Evolutionary conservation across 2,888 invertebrate genomes (phyloP).

Genomic region (Strigamia transsilvanica): DNA sequence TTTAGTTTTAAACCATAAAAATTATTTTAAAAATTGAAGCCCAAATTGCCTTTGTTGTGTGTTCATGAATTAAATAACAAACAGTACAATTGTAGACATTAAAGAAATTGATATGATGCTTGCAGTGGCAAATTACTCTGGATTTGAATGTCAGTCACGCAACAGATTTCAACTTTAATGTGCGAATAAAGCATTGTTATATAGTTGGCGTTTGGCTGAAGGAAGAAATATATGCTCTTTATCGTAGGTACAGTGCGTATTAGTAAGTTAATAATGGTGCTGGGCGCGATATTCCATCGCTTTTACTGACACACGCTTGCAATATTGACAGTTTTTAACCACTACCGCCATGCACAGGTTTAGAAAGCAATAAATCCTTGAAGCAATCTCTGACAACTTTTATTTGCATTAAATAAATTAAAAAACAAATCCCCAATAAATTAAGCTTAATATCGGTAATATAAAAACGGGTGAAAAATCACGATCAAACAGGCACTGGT

Average conservation of each 20-base stretch:
- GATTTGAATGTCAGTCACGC: background rate
- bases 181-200: background rate
- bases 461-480: too few species aligned
- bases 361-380: conserved; percentile 2
- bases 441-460: background rate
- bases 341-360: background rate
- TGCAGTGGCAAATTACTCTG: background rate
- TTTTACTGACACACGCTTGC: background rate
- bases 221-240: background rate
- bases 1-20: background rate
- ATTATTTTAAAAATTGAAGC: background rate
- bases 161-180: conserved; percentile 3
- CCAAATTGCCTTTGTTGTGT: background rate
- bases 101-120: conserved; percentile 4
- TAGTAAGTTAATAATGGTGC: background rate
- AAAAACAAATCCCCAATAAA: background rate
- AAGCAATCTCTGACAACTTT: background rate
- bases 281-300: background rate
- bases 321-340: background rate
- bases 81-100: background rate
- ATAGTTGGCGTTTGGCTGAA: background rate
- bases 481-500: too few species aligned
- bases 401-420: background rate
- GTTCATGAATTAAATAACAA: background rate
- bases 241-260: background rate